Base-by-base conservation (phyloP, 2,797 vertebrate genomes). In the Borostomias antarcticus region DNA sequence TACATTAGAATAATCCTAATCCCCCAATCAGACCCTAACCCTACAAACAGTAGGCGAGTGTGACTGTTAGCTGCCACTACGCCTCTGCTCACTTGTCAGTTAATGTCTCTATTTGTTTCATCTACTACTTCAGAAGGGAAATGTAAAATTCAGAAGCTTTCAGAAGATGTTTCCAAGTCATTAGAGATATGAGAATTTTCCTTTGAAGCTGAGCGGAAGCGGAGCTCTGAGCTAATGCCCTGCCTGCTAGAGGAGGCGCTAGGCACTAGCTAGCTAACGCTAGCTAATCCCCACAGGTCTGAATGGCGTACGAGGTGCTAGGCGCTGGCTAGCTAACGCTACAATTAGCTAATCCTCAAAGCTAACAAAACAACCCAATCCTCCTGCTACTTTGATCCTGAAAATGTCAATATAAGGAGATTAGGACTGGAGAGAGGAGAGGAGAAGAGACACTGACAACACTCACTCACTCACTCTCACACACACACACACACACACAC, bases 281-380 rank as follows among this genome's bases (percentile, higher is more conserved):
- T 19, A 30, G 73, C 79, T 88, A 80, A 89, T 88, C 85, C 81
- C 0, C 21, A 50, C 30, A 0, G 65, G 15, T 40, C 10, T 40
- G 37, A 40, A 13, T 40, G 37, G 13, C 37, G 15, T 40, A 40
- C 11, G 37, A 40, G 37, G 37, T 6, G 37, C 15, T 40, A 40
- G 37, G 15, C 11, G 37, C 37, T 40, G 4, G 37, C 37, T 40
- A 40, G 37, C 15, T 40, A 40, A 40, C 15, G 37, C 15, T n/a
- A n/a, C n/a, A n/a, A n/a, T 59, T 23, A 29, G 74, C 79, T 88
- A 80, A 89, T 88, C 85, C 81, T 0, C 23, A 52, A 28, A 0
- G 65, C 75, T 73, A 47, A 68, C 67, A 75, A 51, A 77, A 62
- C 30, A 37, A 37, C 33, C 30, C 68, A 75, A 76, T 82, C 71